These are phyloP conservation scores for Porites australiensis DNA, from an alignment of 64 coral and sea anemone genomes.

Conservation along the genomic window DNA sequence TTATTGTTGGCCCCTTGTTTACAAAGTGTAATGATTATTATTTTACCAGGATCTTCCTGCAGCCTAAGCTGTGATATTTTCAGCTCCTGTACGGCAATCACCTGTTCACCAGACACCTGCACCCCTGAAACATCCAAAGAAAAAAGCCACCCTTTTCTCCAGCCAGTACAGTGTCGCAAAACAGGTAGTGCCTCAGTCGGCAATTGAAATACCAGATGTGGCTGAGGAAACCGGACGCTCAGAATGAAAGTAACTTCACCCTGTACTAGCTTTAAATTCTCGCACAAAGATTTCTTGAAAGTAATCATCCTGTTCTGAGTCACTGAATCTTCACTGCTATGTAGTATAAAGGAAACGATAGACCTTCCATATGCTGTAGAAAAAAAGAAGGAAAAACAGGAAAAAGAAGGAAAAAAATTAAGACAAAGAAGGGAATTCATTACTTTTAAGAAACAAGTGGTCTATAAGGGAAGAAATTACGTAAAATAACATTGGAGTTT, in stretches of 20 bases:
- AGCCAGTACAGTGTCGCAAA: slow-evolving; percentile 76
- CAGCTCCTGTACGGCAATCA: slow-evolving; percentile 70
- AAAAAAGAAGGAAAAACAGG: not conserved
- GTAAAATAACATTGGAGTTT: no score
- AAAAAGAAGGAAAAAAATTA: not conserved
- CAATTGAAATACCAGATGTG: slow-evolving; percentile 67
- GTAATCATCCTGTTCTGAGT: slow-evolving; percentile 47
- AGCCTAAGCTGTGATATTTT: slow-evolving; percentile 87
- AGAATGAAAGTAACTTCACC: slow-evolving; percentile 74
- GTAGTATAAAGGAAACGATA: slow-evolving; percentile 59
- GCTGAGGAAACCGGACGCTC: slow-evolving; percentile 18
- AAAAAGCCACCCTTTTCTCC: slow-evolving; percentile 88
- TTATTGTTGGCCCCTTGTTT: no score
- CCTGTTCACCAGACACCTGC: slow-evolving; percentile 40
- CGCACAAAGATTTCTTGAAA: slow-evolving; percentile 80
- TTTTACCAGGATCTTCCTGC: slow-evolving; percentile 87
- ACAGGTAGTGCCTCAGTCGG: slow-evolving; percentile 51
- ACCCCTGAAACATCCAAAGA: slow-evolving; percentile 47
- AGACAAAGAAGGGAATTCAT: no score
- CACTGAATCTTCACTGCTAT: slow-evolving; percentile 38
- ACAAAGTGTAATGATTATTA: not conserved
- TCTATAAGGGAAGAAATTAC: no score
- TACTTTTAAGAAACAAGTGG: no score
- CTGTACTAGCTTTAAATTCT: slow-evolving; percentile 62
- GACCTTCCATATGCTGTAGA: slow-evolving; percentile 42